Conservation (phyloP, 2,113 vertebrate genomes). For the Daphoenositta chrysoptera region DNA sequence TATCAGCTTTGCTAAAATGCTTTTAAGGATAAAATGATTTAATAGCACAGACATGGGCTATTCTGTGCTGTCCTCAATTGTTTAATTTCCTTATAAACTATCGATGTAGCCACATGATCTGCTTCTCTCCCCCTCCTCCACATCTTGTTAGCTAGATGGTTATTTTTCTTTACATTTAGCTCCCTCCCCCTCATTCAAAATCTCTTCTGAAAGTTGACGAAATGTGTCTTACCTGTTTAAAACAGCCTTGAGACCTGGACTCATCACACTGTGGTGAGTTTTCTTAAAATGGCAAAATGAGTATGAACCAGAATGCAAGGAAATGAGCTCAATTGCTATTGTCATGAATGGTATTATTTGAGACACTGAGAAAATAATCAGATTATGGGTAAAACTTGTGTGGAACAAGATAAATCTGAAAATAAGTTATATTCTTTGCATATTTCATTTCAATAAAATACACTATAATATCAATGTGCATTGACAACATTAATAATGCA, state of each 20-base stretch:
- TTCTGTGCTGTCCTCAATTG: not conserved
- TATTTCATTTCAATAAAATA: not conserved
- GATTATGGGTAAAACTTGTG: not conserved
- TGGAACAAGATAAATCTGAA: not conserved
- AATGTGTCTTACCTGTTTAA: not conserved
- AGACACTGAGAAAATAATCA: not conserved
- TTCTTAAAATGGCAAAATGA: not conserved
- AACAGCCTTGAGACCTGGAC: not conserved
- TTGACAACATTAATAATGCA: not conserved
- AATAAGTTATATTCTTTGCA: not conserved
- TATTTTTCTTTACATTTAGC: not conserved
- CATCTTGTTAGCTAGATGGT: not conserved
- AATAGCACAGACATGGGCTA: not conserved
- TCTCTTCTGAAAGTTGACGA: not conserved
- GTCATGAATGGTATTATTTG: not conserved
- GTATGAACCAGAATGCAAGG: not conserved
- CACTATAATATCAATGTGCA: fast-evolving
- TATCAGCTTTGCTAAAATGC: not conserved
- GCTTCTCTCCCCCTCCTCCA: not conserved
- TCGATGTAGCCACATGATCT: not conserved
- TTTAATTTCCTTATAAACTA: not conserved
- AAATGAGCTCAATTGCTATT: fast-evolving
- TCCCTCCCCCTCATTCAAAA: not conserved
- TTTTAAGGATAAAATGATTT: not conserved
- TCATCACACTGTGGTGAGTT: not conserved